Evolutionary conservation across 2,113 vertebrate genomes (phyloP), one percentile per base, ranked within the genome.

Genomic region (Acrocephalus arundinaceus): DNA sequence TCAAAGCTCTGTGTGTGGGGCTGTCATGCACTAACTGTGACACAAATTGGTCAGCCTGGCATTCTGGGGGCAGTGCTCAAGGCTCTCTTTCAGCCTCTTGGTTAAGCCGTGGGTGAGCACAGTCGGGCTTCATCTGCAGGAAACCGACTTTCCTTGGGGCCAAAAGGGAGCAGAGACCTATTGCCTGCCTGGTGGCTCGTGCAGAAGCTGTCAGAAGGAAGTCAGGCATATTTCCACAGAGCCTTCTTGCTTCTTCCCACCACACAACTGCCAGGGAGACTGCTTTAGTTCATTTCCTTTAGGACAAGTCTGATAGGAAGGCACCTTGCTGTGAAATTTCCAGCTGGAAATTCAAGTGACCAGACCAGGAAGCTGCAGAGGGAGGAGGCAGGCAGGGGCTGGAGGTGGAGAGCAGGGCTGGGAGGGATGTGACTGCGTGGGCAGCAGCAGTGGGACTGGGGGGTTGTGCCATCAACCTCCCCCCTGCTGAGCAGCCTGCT

Each of bases 281-380:
- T 83, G 46, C 68, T 82, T 90, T 76, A 66, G 55, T 86, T 92
- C 25, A 39, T 70, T 93, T 95, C 59, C 90, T 96, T 86, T 74
- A 90, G 39, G 55, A 73, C 52, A 90, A 63, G 46, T 74, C 51
- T 77, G 79, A 59, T 71, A 75, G 90, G 92, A 97, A 96, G 33
- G 67, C 78, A 59, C 27, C 63, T 88, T 0, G 1, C 85, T 85
- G 72, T 80, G 92, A 90, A 71, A 88, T 93, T 92, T 88, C 82
- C 85, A 63, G 39, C 75, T 90, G 87, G 87, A 94, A 86, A n/a
- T 71, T 70, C 54, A 66, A 72, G 16, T 21, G 71, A 83, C 39
- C 2, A 7, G 31, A 41, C 28, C 6, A 7, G 49, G 62, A 82
- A 82, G 67, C 22, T 13, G 6, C 78, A 65, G 54, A 61, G 39